Conservation (phyloP, 1,140 invertebrate genomes). For the Helicoverpa armigera region DNA sequence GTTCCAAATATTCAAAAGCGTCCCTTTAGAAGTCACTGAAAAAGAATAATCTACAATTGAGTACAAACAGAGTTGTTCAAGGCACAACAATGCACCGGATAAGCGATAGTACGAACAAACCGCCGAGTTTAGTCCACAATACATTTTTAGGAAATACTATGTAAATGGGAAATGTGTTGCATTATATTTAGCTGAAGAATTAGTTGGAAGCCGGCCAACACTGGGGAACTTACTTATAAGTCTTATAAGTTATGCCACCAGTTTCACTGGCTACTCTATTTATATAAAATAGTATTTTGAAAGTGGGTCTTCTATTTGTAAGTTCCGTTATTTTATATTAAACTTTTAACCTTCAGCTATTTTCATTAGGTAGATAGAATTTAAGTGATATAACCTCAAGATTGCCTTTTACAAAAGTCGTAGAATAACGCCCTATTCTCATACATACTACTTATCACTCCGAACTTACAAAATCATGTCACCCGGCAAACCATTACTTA, state of each 20-base stretch:
- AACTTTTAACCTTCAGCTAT: background rate
- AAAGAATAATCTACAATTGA: no score
- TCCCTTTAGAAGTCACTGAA: no score
- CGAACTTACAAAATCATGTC: no score
- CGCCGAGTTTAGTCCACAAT: background rate
- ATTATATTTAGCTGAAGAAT: slow-evolving; percentile 35
- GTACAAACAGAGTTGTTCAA: background rate
- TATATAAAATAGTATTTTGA: background rate
- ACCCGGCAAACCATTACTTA: no score
- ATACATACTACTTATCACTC: no score
- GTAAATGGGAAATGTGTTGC: slow-evolving; percentile 32
- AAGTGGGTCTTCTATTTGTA: background rate
- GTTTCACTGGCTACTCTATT: background rate
- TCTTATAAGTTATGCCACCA: background rate
- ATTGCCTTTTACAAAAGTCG: no score
- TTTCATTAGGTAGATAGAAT: no score
- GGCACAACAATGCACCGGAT: slow-evolving; percentile 26
- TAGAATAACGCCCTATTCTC: no score
- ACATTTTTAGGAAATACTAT: slow-evolving; percentile 38
- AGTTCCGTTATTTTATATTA: background rate
- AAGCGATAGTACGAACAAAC: slow-evolving; percentile 1
- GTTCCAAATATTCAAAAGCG: no score
- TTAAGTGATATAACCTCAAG: no score
- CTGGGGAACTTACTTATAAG: no score
- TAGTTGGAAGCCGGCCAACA: slow-evolving; percentile 23